Percentiles rank a stretch among this genome's conserved stretches.
Conservation (phyloP, 2,888 invertebrate genomes). For the Nysson spinosus region DNA sequence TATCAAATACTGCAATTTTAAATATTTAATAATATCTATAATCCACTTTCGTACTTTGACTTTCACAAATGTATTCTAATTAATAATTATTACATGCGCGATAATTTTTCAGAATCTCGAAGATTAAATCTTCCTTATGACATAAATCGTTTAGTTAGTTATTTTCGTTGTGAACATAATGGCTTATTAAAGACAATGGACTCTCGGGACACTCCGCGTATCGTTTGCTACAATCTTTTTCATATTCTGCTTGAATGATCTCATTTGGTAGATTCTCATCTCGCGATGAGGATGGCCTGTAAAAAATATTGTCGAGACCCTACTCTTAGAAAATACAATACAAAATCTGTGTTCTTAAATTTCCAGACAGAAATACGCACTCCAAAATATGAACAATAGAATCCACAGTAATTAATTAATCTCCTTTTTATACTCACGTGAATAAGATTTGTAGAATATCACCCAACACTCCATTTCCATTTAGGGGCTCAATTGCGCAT, state of each 20-base stretch:
- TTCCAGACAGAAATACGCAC: background rate
- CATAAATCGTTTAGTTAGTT: constrained; percentile 4
- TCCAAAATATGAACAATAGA: background rate
- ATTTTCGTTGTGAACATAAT: constrained; percentile 8
- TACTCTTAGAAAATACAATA: background rate
- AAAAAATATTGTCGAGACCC: background rate
- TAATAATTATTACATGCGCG: no score
- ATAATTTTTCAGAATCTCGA: background rate
- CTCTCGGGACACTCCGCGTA: constrained; percentile 78
- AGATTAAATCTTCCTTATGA: no score
- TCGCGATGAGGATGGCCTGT: constrained; percentile 80
- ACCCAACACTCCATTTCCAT: constrained; percentile 82
- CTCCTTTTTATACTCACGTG: constrained; percentile 79
- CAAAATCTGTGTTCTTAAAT: background rate
- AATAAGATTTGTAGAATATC: constrained; percentile 84
- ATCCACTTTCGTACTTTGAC: no score
- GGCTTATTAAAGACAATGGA: constrained; percentile 79
- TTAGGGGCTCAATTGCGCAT: constrained; percentile 78
- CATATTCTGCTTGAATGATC: constrained; percentile 80
- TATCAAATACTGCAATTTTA: no score
- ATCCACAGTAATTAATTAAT: background rate
- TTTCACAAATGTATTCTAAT: no score
- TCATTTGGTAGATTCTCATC: constrained; percentile 79
- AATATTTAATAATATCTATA: no score
- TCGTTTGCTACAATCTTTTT: constrained; percentile 78